phyloP scores from a whole-genome alignment of 2,113 vertebrate genomes.

The Tauraco erythrolophus region DNA sequence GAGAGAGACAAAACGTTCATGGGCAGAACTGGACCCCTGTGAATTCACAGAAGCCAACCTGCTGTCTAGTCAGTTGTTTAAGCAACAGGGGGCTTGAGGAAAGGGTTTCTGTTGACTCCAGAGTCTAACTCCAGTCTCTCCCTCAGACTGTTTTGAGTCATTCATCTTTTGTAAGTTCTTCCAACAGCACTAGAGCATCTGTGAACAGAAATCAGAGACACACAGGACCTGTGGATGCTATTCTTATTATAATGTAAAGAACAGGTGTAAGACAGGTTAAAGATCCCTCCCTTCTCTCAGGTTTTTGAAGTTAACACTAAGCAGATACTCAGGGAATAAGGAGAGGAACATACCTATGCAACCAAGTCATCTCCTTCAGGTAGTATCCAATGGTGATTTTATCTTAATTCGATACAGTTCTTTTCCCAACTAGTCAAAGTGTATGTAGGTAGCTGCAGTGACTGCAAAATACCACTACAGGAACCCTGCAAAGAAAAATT shows the following conservation, averaged over 20 bases:
- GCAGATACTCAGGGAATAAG: neutral
- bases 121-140: neutral
- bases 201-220: neutral
- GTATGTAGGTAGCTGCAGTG: neutral
- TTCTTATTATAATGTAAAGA: neutral
- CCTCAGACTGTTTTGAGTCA: neutral
- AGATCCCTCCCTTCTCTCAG: neutral
- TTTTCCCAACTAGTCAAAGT: neutral
- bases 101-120: neutral
- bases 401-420: neutral
- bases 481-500: neutral
- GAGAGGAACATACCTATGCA: neutral
- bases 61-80: neutral
- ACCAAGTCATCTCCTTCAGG: neutral
- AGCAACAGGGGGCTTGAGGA: neutral
- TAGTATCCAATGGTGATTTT: neutral
- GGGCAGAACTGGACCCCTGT: neutral
- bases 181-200: neutral
- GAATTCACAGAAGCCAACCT: neutral
- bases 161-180: neutral
- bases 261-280: neutral
- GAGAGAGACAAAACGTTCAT: neutral
- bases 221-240: neutral
- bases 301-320: neutral
- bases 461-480: neutral